A percentile compares a stretch with the other conserved stretches of the same genome.
Evolutionary conservation across 2,113 vertebrate genomes (phyloP).

Genomic region (Zosterops pallidus): DNA sequence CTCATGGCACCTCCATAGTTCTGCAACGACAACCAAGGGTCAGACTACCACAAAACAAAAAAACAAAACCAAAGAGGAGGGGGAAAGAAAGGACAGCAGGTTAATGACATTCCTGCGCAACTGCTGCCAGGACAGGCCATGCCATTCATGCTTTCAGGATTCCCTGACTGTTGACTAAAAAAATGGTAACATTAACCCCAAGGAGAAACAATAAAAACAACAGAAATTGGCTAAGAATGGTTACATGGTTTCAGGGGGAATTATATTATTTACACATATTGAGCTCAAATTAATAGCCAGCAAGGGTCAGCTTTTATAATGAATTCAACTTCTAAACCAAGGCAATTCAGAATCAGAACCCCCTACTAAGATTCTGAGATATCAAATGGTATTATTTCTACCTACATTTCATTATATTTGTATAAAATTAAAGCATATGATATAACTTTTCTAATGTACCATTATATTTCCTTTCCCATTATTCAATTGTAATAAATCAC

Average conservation of each 20-base stretch:
- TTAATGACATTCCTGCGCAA: conserved; percentile 79
- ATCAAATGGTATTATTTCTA: background rate
- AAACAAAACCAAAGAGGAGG: conserved; percentile 84
- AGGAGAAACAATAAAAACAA: background rate
- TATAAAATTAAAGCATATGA: background rate
- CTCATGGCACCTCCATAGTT: conserved; percentile 97
- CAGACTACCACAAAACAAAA: conserved; percentile 88
- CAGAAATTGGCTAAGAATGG: background rate
- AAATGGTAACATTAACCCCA: background rate
- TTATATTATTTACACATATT: background rate
- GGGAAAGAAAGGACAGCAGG: conserved; percentile 83
- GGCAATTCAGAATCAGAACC: background rate
- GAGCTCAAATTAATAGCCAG: background rate
- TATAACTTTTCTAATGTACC: background rate
- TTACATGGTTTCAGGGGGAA: background rate
- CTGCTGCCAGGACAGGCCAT: conserved; percentile 70
- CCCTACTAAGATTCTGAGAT: background rate
- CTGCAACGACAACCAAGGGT: conserved; percentile 87
- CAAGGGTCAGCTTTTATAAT: background rate
- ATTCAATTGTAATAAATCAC: background rate
- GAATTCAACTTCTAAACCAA: background rate
- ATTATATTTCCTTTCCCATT: background rate
- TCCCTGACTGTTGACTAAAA: conserved; percentile 61
- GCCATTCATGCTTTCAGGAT: conserved; percentile 68
- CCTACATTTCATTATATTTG: background rate